Conservation (phyloP, 1,140 invertebrate genomes). For the Aphelenchoides besseyi region DNA sequence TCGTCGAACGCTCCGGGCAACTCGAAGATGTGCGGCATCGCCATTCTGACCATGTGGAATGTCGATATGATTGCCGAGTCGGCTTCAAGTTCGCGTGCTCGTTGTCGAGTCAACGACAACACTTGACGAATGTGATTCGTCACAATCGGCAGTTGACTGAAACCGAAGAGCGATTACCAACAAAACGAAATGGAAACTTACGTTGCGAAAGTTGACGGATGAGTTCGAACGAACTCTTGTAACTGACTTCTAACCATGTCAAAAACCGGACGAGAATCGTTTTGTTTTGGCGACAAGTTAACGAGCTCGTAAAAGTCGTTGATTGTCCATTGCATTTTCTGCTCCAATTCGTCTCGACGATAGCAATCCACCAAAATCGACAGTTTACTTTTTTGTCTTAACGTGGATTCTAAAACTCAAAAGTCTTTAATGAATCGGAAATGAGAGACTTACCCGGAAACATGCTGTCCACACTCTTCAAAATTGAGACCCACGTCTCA, state of each 20-base stretch:
- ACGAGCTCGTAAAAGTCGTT: neutral
- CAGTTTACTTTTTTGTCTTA: neutral
- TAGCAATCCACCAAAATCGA: neutral
- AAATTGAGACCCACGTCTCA: neutral
- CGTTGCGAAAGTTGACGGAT: neutral
- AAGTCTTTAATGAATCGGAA: neutral
- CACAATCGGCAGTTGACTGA: conserved; percentile 2
- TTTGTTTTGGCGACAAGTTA: neutral
- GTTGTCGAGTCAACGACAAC: neutral
- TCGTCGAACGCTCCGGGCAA: neutral
- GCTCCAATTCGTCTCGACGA: neutral
- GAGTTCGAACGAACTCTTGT: neutral
- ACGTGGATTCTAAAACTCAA: neutral
- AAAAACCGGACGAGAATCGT: neutral
- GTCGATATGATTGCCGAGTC: neutral
- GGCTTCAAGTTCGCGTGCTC: neutral
- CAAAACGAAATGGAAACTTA: neutral
- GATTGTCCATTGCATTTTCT: conserved; percentile 2
- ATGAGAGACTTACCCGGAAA: neutral
- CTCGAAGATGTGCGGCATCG: neutral
- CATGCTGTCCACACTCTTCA: neutral
- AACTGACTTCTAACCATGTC: neutral
- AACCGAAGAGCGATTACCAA: neutral
- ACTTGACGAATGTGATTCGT: neutral
- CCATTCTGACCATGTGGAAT: neutral